Evolutionary conservation across 2,888 invertebrate genomes (phyloP), one percentile per base, ranked within the genome.

Genomic region (Tetheella fluctuosa): DNA sequence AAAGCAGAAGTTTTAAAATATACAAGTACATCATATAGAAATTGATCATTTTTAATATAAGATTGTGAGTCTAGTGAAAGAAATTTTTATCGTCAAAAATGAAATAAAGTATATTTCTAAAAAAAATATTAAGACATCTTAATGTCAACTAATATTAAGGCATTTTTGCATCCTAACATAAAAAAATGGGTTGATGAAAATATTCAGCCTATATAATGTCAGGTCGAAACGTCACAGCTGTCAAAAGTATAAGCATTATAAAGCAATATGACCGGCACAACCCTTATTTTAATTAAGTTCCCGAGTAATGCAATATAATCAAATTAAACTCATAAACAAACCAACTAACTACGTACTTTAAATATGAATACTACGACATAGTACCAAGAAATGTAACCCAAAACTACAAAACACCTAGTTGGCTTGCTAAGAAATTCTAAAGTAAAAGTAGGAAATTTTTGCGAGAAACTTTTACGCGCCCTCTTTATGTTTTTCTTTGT

Each of bases 251-350:
- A 20, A 17, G 37, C 37, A 15, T 37, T 30, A 30, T 15, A n/a
- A n/a, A 17, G 77, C 67, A 70, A 69, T 68, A 68, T 62, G 65
- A 70, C 70, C 60, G 67, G 65, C 68, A 69, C 69, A 70, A 74
- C 71, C 79, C 74, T 76, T 81, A 80, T 79, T 81, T 83, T 83
- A 83, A 83, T 83, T 81, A 83, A 81, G 76, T 76, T 75, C 66
- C 39, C 74, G 74, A 77, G 76, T 74, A 79, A 74, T 76, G 70
- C 68, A 70, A 73, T 73, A 74, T 79, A 77, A 81, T 81, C 73
- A 72, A 77, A 75, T 67, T 75, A 72, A 77, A 75, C 67, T 75
- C 74, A 71, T 80, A 80, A 82, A 80, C 77, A 80, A 80, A 79
- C 80, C 68, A 5, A 20, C 48, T 8, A 55, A 23, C 57, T 63